Evolutionary conservation across 35 echinoderm and acorn worm genomes (phyloP).

Genomic region (Apostichopus parvimensis): DNA sequence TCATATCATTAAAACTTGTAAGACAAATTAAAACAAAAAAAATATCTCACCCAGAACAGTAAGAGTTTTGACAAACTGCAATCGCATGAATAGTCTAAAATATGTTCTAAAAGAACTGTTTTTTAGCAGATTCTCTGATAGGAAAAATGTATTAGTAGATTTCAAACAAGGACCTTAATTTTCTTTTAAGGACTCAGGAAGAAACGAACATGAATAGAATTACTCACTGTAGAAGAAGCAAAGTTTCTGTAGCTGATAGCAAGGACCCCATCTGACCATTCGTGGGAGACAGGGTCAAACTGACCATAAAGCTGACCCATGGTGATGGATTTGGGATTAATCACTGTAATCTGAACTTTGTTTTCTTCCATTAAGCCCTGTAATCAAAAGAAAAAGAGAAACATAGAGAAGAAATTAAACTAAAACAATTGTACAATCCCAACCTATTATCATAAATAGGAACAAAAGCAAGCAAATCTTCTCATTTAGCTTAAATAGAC

Average conservation of each 20-base stretch:
- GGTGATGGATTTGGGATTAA: conserved; percentile 98
- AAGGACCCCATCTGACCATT: conserved; percentile 98
- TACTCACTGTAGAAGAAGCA: conserved; percentile 93
- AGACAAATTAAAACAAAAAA: too few relatives aligned
- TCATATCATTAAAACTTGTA: too few relatives aligned
- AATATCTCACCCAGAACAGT: too few relatives aligned
- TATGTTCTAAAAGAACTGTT: too few relatives aligned
- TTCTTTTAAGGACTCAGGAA: too few relatives aligned
- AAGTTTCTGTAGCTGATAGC: conserved; percentile 99
- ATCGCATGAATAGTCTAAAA: too few relatives aligned
- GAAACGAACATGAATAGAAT: too few relatives aligned
- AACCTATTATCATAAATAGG: background rate
- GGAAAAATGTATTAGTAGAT: too few relatives aligned
- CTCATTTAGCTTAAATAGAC: background rate
- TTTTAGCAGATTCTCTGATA: too few relatives aligned
- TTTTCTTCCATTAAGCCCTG: conserved; percentile 99
- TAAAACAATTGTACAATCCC: background rate
- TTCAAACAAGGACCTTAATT: too few relatives aligned
- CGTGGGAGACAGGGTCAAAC: conserved; percentile 98
- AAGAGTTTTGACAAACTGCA: too few relatives aligned
- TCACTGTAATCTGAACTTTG: conserved; percentile 95
- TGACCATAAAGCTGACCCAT: conserved; percentile 99
- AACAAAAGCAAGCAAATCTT: background rate
- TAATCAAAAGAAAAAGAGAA: background rate
- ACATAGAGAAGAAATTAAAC: background rate